These are phyloP conservation scores for Gisinianus flammeolus DNA, from an alignment of 2,888 invertebrate species.

Conservation along the genomic window DNA sequence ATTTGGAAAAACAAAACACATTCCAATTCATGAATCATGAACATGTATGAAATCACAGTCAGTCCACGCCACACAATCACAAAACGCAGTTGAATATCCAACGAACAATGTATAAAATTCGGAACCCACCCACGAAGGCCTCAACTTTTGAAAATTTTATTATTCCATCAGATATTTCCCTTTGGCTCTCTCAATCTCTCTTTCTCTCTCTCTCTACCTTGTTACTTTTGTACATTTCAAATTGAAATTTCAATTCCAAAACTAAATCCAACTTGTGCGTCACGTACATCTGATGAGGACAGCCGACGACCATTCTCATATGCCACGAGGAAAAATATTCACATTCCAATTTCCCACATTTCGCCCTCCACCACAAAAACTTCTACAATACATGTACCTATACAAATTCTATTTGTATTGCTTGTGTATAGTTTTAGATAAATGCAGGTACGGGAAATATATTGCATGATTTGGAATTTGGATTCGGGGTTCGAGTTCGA, in stretches of 20 bases:
- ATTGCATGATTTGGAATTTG: not conserved
- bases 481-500: too few species aligned
- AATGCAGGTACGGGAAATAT: not conserved
- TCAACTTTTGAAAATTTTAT: not conserved
- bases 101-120: not conserved
- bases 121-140: too few species aligned
- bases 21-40: too few species aligned
- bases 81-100: not conserved
- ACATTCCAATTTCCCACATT: too few species aligned
- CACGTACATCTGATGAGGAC: not conserved
- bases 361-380: too few species aligned
- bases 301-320: not conserved
- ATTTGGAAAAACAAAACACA: too few species aligned
- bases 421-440: too few species aligned
- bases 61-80: too few species aligned
- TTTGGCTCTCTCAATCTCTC: too few species aligned
- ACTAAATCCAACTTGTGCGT: not conserved
- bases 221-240: not conserved
- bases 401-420: not conserved
- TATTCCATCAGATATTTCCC: not conserved
- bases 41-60: too few species aligned
- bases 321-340: not conserved
- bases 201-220: not conserved
- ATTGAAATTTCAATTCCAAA: not conserved
- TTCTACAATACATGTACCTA: not conserved